Conservation (phyloP, 1,140 invertebrate species). For the Teleogryllus occipitalis region DNA sequence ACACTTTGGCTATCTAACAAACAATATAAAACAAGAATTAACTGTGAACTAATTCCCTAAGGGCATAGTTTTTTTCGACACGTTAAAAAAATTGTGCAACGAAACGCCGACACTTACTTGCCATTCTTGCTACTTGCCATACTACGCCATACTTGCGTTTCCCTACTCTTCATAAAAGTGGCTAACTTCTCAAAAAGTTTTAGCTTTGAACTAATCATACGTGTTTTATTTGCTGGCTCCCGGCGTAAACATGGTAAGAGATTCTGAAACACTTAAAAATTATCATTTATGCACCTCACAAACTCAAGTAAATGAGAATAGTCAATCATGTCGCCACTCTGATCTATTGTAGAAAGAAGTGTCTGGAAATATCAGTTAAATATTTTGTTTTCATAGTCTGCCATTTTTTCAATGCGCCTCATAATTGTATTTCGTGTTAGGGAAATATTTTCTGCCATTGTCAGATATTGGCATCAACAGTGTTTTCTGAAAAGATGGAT, state of each 20-base stretch:
- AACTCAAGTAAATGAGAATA: constrained; percentile 1
- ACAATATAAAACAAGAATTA: too few species aligned
- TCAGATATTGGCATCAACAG: not conserved
- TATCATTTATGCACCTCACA: constrained; percentile 6
- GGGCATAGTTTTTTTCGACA: too few species aligned
- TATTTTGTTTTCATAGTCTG: not conserved
- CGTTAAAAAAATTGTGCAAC: too few species aligned
- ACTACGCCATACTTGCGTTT: too few species aligned
- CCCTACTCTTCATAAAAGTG: too few species aligned
- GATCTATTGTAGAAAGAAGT: not conserved
- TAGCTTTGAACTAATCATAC: too few species aligned
- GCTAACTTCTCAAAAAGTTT: too few species aligned
- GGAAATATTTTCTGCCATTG: constrained; percentile 12
- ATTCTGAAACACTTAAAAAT: constrained; percentile 9
- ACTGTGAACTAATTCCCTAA: too few species aligned
- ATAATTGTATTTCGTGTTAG: constrained; percentile 10
- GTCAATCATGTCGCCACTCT: not conserved
- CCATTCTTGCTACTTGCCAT: too few species aligned
- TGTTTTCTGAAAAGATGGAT: not conserved
- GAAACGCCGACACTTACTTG: too few species aligned
- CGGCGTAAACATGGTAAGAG: constrained; percentile 8
- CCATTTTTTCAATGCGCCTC: constrained; percentile 7
- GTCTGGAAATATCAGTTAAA: not conserved
- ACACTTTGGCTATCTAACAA: too few species aligned
- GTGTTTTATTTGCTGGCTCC: too few species aligned